A percentile compares a stretch with the other conserved stretches of the same genome.
Evolutionary conservation across 2,888 invertebrate species (phyloP).

Genomic region (Oxycera nigricornis): DNA sequence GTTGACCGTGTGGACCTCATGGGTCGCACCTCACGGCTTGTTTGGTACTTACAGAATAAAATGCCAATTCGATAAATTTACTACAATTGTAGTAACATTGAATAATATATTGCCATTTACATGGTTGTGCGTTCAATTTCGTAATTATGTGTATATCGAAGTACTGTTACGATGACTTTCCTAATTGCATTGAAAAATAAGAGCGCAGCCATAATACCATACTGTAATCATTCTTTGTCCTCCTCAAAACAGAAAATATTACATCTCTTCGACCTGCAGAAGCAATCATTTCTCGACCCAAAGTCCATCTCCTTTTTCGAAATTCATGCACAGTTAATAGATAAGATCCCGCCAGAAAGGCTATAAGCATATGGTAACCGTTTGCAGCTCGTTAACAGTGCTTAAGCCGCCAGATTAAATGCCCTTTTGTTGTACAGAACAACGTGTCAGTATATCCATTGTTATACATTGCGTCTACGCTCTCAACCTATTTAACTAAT

Average conservation of each 20-base stretch:
- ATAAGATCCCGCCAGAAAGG: neutral
- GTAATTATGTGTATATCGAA: too few relatives aligned
- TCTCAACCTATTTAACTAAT: slow-evolving; percentile 4
- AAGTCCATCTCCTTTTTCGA: neutral
- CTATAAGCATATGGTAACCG: neutral
- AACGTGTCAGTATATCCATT: neutral
- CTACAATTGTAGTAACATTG: too few relatives aligned
- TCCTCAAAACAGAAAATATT: neutral
- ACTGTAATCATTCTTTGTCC: neutral
- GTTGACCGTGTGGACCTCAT: too few relatives aligned
- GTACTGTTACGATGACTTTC: too few relatives aligned
- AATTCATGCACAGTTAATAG: neutral
- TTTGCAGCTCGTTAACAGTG: neutral
- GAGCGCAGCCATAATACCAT: too few relatives aligned
- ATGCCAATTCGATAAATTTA: too few relatives aligned
- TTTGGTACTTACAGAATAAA: too few relatives aligned
- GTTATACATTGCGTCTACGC: neutral
- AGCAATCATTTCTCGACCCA: neutral
- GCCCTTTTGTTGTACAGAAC: neutral
- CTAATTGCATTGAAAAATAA: too few relatives aligned
- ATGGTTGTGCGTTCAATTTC: too few relatives aligned
- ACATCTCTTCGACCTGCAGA: neutral
- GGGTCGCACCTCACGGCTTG: too few relatives aligned
- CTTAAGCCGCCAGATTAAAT: neutral
- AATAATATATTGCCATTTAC: too few relatives aligned